Evolutionary conservation across 2,113 vertebrate species (phyloP), one percentile per base, ranked within the genome.

Genomic region (Megaceryle torquata): DNA sequence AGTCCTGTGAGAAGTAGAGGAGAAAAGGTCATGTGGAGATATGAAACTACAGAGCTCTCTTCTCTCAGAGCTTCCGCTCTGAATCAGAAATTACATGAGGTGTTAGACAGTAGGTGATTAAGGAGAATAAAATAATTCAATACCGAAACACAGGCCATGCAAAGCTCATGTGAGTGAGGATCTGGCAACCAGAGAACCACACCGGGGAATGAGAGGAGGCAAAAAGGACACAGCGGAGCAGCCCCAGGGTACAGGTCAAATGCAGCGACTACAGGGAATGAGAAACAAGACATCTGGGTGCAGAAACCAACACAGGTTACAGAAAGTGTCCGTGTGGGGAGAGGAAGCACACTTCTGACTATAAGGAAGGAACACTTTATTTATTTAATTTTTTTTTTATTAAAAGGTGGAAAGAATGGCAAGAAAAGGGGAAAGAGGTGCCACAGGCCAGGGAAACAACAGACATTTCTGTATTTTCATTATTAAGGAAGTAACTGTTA

Each of bases 251-350:
- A 76, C 33, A 88, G 75, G 59, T 91, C 82, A 83, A 89, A 91
- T 0, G 0, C 0, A 0, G n/a, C 74, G 44, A 90, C 68, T 57
- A 43, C 28, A 41, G 63, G 44, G 71, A 21, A 76, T 50, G 76
- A 85, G 67, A 95, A 76, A 80, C 29, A 86, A 82, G 61, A 51
- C 78, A 79, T 53, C 59, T 69, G 61, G 59, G 75, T 44, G 39
- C 26, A 79, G 54, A 83, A 60, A 88, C 33, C 9, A 82, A 80
- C 57, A 68, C 67, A 76, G 77, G 70, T 54, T 79, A 86, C 71
- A 94, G 65, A 68, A 46, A 46, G 48, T 35, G 50, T 6, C 72
- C 43, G 13, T 26, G 22, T 69, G 51, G 35, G n/a, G 59, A 25
- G 59, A 37, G 22, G 22, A 21, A 60, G 35, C 59, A 60, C 24